Evolutionary conservation across 2,797 vertebrate species (phyloP).

Genomic region (Dallia pectoralis): DNA sequence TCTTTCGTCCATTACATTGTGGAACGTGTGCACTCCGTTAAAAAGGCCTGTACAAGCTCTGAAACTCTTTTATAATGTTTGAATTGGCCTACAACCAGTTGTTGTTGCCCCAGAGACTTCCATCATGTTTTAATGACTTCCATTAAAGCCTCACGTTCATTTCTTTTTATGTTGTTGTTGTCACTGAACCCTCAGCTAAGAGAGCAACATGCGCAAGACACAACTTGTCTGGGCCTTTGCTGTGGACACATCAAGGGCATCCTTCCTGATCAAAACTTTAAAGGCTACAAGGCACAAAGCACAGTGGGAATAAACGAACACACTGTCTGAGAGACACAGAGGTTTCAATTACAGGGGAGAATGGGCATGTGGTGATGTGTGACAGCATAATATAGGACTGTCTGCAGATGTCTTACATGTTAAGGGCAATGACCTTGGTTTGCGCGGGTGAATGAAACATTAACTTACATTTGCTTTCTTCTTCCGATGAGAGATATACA

Average conservation of each 20-base stretch:
- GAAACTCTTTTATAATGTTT: neutral
- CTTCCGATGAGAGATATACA: neutral
- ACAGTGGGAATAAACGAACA: constrained; percentile 33
- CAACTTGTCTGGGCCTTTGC: constrained; percentile 39
- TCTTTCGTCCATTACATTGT: constrained; percentile 6
- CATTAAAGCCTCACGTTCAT: constrained; percentile 12
- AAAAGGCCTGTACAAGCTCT: neutral
- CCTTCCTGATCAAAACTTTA: constrained; percentile 24
- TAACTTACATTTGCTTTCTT: neutral
- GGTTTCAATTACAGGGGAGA: constrained; percentile 13
- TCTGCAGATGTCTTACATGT: neutral
- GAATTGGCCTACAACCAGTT: neutral
- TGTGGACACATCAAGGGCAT: constrained; percentile 30
- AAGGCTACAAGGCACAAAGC: constrained; percentile 5
- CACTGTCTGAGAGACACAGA: constrained; percentile 7
- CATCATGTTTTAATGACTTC: constrained; percentile 2
- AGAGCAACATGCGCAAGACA: constrained; percentile 27
- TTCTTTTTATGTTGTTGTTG: constrained; percentile 27
- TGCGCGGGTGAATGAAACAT: neutral
- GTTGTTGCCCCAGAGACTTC: neutral
- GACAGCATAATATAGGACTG: neutral
- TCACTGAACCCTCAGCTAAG: constrained; percentile 15
- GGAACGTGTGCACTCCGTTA: constrained; percentile 7
- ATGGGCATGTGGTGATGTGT: constrained; percentile 14
- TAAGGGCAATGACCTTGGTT: neutral